A percentile compares a stretch with the other conserved stretches of the same genome.
These are phyloP conservation scores for Scomberomorus guttatus DNA, from an alignment of 2,797 vertebrate species.

Conservation along the genomic window DNA sequence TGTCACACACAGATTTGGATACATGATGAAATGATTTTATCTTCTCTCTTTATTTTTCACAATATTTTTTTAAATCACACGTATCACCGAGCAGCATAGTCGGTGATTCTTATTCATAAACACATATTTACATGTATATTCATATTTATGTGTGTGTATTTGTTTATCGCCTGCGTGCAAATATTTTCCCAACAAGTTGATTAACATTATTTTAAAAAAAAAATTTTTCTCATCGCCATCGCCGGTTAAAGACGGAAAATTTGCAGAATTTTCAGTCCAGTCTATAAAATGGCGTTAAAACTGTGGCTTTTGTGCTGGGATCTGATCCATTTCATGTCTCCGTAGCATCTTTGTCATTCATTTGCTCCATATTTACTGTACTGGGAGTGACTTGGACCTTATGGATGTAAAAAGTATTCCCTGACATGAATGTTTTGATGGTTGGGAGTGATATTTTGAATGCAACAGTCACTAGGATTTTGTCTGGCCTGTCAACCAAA, in stretches of 20 bases:
- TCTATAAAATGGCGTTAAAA: neutral
- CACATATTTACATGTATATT: neutral
- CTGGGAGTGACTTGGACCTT: constrained; percentile 22
- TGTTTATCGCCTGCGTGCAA: neutral
- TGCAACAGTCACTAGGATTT: constrained; percentile 58
- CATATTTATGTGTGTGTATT: neutral
- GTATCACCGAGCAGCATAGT: neutral
- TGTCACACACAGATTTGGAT: constrained; percentile 24
- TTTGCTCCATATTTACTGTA: constrained; percentile 21
- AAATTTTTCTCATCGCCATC: neutral
- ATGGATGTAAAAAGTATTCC: constrained; percentile 23
- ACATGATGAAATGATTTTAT: constrained; percentile 16
- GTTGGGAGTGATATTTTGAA: constrained; percentile 57
- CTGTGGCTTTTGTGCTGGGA: neutral
- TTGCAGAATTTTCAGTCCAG: neutral
- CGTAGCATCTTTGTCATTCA: neutral
- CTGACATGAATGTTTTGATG: constrained; percentile 62
- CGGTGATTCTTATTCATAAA: neutral
- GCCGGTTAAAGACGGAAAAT: neutral
- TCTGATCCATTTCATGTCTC: constrained; percentile 4
- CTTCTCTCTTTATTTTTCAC: neutral
- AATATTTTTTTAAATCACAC: neutral
- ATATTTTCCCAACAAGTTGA: constrained; percentile 3
- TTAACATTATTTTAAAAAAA: constrained; percentile 11
- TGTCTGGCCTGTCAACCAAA: constrained; percentile 60